Evolutionary conservation across 1,140 invertebrate species (phyloP), one percentile per base, ranked within the genome.

Genomic region (Holcopasites calliopsidis): DNA sequence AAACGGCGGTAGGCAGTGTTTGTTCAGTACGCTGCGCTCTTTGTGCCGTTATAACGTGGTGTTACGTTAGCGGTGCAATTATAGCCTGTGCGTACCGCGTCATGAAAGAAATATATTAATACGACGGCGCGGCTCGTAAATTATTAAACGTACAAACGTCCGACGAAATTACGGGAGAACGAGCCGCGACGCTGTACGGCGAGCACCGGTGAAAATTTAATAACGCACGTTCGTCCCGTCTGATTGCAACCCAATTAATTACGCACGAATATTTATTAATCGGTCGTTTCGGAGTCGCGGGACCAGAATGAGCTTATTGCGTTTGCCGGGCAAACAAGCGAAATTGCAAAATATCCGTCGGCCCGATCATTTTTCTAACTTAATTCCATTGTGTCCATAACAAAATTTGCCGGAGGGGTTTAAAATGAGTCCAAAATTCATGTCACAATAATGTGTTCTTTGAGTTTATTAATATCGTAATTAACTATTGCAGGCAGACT

Each of bases 231-330:
- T 71, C 60, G 40, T 70, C 38, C 54, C 65, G 64, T 83, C 74
- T 68, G 81, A 84, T 84, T 75, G 78, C 78, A 61, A 84, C 83
- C 82, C 52, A 80, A 83, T 83, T 84, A 84, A 84, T 84, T 80
- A 80, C 65, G 58, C 62, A 57, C 58, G 71, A 58, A 85, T 85
- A 84, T 85, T 85, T 84, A 83, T 83, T 83, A 83, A 83, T 83
- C 80, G 71, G 65, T 69, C 71, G 79, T 77, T 82, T 73, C 65
- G 62, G n/a, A 68, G 75, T 64, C 44, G 80, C 62, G 47, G 23
- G 35, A 40, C 49, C 38, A 23, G 31, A 21, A 64, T 33, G 49
- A 26, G 58, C 58, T 66, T 66, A 66, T 66, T 66, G 47, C 64
- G 64, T 66, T 66, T 52, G 33, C 49, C 38, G 47, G 64, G 3